phyloP scores from a whole-genome alignment of 2,888 invertebrate genomes.

The Andrena bucephala region DNA sequence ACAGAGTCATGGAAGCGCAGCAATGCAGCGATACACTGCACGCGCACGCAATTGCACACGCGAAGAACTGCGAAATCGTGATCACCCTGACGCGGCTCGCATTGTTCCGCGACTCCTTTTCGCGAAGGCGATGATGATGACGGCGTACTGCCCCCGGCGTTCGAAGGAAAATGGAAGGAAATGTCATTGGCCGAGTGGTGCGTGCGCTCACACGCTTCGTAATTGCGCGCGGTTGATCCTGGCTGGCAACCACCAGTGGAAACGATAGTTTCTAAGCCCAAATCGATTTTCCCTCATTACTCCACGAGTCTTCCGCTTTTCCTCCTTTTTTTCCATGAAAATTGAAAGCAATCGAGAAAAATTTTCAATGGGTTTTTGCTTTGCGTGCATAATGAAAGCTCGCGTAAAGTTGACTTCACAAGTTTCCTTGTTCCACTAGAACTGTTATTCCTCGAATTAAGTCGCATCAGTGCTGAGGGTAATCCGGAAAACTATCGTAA shows the following conservation, averaged over 20 bases:
- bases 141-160: conserved; percentile 34
- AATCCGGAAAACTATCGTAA: background rate
- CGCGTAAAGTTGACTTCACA: background rate
- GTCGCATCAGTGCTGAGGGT: background rate
- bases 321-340: too few species aligned
- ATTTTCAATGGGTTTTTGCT: too few species aligned
- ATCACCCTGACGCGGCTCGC: conserved; percentile 36
- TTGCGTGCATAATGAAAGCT: too few species aligned
- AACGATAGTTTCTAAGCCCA: conserved; percentile 9
- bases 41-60: conserved; percentile 50
- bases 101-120: conserved; percentile 49
- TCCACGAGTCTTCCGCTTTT: background rate
- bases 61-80: conserved; percentile 52
- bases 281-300: background rate
- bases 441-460: background rate
- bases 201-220: conserved; percentile 18
- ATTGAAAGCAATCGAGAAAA: too few species aligned
- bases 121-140: conserved; percentile 62
- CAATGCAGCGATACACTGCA: conserved; percentile 21
- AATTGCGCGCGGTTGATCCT: conserved; percentile 44
- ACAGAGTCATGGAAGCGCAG: conserved; percentile 6
- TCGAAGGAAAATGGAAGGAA: conserved; percentile 44
- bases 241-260: background rate
- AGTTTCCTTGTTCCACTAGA: background rate
- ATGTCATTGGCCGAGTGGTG: conserved; percentile 56